These are phyloP conservation scores for Augiades crinisus DNA, from an alignment of 2,888 invertebrate species.

Conservation along the genomic window DNA sequence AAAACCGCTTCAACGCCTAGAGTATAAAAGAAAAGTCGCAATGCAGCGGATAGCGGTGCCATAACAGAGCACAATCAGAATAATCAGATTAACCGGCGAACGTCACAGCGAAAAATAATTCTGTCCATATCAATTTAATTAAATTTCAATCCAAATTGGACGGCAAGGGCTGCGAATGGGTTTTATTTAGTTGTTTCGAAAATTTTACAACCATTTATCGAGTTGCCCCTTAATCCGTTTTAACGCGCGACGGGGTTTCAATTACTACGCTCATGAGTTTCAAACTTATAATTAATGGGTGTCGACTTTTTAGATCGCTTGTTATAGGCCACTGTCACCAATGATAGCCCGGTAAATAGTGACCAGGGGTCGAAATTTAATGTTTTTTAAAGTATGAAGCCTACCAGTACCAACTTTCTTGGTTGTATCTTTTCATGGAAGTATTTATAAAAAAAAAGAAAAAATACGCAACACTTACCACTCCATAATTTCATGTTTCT, in stretches of 20 bases:
- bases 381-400: too few species aligned
- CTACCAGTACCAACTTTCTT: too few species aligned
- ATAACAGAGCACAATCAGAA: slow-evolving; percentile 43
- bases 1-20: too few species aligned
- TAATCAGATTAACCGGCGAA: slow-evolving; percentile 58
- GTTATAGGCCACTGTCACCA: too few species aligned
- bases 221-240: slow-evolving; percentile 38
- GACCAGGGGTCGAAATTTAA: too few species aligned
- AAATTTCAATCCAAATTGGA: slow-evolving; percentile 56
- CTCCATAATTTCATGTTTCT: too few species aligned
- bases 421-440: too few species aligned
- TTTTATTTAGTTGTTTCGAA: slow-evolving; percentile 47
- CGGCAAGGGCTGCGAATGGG: slow-evolving; percentile 43
- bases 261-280: slow-evolving; percentile 24
- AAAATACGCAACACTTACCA: too few species aligned
- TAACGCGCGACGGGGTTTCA: slow-evolving; percentile 36
- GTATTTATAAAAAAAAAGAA: too few species aligned
- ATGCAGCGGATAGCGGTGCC: not conserved
- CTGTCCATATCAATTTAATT: slow-evolving; percentile 64
- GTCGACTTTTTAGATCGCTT: too few species aligned
- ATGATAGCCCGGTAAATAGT: too few species aligned
- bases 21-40: not conserved
- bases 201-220: slow-evolving; percentile 36
- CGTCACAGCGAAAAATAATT: slow-evolving; percentile 55
- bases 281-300: slow-evolving; percentile 8